A percentile compares a stretch with the other conserved stretches of the same genome.
Evolutionary conservation across 23 tunicate genomes (phyloP).

Genomic region (Halocynthia aurantium): DNA sequence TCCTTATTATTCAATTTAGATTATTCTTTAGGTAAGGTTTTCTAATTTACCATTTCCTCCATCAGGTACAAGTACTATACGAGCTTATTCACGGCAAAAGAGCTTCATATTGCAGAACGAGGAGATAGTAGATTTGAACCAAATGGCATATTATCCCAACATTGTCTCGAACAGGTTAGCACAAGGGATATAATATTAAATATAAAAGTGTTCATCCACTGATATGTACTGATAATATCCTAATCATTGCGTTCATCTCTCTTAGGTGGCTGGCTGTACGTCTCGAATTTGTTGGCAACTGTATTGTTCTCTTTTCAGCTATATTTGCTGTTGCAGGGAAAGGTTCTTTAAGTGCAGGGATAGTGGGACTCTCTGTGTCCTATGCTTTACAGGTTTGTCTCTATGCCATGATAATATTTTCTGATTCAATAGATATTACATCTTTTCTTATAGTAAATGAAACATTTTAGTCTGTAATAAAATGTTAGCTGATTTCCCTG

Average conservation of each 20-base stretch:
- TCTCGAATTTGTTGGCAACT: constrained; percentile 74
- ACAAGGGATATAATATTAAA: not conserved
- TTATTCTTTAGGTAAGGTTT: too few species aligned
- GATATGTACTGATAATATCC: not conserved
- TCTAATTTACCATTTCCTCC: not conserved
- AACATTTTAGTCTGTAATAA: not conserved
- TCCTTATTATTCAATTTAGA: not conserved
- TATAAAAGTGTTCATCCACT: not conserved
- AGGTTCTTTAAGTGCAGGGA: constrained; percentile 47
- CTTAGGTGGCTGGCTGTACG: constrained; percentile 93
- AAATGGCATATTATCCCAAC: constrained; percentile 90
- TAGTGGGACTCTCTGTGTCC: constrained; percentile 85
- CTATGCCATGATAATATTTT: too few species aligned
- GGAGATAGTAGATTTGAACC: constrained; percentile 70
- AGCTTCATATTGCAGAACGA: constrained; percentile 71
- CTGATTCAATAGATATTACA: too few species aligned
- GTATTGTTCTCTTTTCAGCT: constrained; percentile 75
- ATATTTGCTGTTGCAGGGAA: constrained; percentile 81
- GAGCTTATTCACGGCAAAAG: constrained; percentile 72
- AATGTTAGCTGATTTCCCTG: not conserved
- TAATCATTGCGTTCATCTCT: not conserved
- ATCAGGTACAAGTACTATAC: constrained; percentile 76
- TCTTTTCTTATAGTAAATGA: not conserved
- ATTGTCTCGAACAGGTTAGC: constrained; percentile 89
- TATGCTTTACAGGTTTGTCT: constrained; percentile 87